Conservation (phyloP, 2,888 invertebrate genomes). For the Nezara viridula region DNA sequence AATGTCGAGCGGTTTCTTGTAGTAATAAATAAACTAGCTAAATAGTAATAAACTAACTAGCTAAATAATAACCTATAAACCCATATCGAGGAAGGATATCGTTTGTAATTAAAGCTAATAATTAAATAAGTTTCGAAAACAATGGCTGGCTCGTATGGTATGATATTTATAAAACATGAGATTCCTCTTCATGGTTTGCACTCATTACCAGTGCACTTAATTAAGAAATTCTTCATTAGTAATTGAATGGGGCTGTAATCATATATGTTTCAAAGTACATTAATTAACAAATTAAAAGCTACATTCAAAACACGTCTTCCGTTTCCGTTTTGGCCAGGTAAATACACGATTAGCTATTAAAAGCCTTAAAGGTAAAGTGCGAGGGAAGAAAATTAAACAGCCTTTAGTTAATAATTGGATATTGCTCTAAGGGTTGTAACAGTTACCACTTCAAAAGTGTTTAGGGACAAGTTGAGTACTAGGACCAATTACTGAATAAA, state of each 20-base stretch:
- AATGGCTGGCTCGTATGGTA: not conserved
- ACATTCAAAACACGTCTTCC: not conserved
- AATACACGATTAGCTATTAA: no score
- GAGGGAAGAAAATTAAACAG: not conserved
- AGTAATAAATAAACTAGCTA: no score
- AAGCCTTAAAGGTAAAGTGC: not conserved
- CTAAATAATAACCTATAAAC: no score
- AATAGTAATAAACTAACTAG: no score
- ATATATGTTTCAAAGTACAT: not conserved
- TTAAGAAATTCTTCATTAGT: not conserved
- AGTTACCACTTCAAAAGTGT: not conserved
- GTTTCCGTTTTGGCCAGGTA: no score
- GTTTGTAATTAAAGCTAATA: not conserved
- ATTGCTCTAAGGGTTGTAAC: not conserved
- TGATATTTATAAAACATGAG: not conserved
- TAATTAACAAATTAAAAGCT: not conserved
- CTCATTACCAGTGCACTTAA: not conserved
- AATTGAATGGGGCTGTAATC: not conserved
- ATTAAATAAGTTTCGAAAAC: not conserved
- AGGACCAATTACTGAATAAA: not conserved
- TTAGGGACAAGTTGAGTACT: not conserved
- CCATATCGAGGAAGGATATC: not conserved
- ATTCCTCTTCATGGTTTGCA: not conserved
- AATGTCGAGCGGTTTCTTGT: no score
- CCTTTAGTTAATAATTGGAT: not conserved